Base-by-base conservation (phyloP, 2,888 invertebrate species). In the Panopea generosa region DNA sequence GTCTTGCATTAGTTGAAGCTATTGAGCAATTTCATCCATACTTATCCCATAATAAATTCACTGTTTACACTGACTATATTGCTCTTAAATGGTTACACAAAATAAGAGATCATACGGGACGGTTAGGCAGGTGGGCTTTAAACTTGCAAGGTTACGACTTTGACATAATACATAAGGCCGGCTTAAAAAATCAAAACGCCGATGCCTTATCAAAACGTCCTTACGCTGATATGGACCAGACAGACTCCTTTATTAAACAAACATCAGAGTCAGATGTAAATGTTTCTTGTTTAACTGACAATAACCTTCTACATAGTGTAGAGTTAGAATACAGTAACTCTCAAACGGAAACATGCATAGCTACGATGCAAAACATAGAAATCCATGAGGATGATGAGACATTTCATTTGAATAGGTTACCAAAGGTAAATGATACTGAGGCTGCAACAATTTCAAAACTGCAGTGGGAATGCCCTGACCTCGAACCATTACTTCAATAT, bases 1-100 rank as follows among this genome's bases (percentile, higher is more conserved):
- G 82, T 65, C 45, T 84, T 29, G 84, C 82, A 52, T 22, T 84
- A 2, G 59, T 82, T 11, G 77, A 82, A 49, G 80, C 75, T 14
- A 74, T 84, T 26, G 62, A 71, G 50, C 63, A 69, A n/a, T 82
- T 68, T 50, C 80, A 68, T 7, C 72, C 72, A 6, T 83, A 80
- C 61, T 38, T 83, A 20, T 59, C 76, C 14, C 40, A 65, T 16
- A 62, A 43, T 11, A 61, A 63, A 11, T 81, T n/a, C n/a, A n/a
- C n/a, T 16, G 68, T 76, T 26, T 71, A 66, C 16, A 77, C 83
- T 22, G 80, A 83, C 55, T 71, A 81, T 45, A n/a, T 66, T n/a
- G 74, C 72, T 2, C 33, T 77, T 7, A 73, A 71, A 57, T 69
- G 56, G 18, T 43, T 80, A 2, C 52, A 74, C 20, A 65, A 40